A percentile compares a stretch with the other conserved stretches of the same genome.
phyloP scores from a whole-genome alignment of 1,140 invertebrate species.

The Agrypnia vestita region DNA sequence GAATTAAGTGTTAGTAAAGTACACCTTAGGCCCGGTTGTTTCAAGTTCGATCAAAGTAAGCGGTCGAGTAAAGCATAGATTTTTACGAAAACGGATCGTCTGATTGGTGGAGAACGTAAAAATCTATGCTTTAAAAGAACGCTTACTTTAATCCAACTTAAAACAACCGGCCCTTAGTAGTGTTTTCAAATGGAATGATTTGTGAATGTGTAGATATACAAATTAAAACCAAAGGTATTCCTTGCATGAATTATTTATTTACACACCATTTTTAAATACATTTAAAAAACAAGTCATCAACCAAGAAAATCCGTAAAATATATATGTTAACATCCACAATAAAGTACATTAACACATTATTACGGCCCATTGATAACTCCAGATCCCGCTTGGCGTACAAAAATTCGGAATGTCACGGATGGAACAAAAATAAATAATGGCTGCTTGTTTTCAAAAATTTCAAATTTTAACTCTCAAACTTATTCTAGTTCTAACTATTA shows the following conservation, averaged over 20 bases:
- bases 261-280: conserved; percentile 55
- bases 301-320: conserved; percentile 56
- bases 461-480: conserved; percentile 30
- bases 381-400: background rate
- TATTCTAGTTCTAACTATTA: conserved; percentile 17
- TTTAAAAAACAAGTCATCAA: conserved; percentile 59
- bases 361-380: conserved; percentile 3
- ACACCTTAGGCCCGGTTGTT: too few relatives aligned
- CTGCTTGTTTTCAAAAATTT: background rate
- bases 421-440: conserved; percentile 23
- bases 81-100: too few relatives aligned
- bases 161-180: too few relatives aligned
- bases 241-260: conserved; percentile 60
- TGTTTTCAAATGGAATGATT: too few relatives aligned
- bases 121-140: too few relatives aligned
- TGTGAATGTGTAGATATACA: background rate
- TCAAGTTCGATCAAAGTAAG: too few relatives aligned
- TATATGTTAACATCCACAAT: conserved; percentile 54
- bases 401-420: conserved; percentile 6
- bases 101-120: too few relatives aligned
- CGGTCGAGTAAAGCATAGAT: too few relatives aligned
- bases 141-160: too few relatives aligned
- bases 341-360: conserved; percentile 34
- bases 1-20: too few relatives aligned
- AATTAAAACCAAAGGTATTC: conserved; percentile 60